Evolutionary conservation across 2,797 vertebrate genomes (phyloP).

Genomic region (Danio aesculapii): DNA sequence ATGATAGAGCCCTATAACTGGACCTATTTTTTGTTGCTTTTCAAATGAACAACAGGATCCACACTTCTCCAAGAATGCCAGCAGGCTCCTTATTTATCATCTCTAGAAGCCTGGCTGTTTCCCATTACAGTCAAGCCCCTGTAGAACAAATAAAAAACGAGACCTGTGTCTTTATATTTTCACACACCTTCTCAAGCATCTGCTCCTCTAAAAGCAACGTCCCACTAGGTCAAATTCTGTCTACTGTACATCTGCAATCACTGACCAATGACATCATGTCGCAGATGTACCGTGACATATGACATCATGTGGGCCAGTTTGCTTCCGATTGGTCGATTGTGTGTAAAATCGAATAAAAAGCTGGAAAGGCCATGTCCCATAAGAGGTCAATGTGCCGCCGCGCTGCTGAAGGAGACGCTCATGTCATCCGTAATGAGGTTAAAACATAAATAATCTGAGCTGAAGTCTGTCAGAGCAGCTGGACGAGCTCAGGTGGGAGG

Average conservation of each 20-base stretch:
- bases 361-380: constrained; percentile 47
- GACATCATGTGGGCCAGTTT: constrained; percentile 11
- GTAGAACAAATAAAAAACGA: constrained; percentile 23
- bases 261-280: constrained; percentile 19
- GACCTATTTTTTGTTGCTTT: not conserved
- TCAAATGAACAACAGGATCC: constrained; percentile 6
- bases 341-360: constrained; percentile 4
- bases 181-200: not conserved
- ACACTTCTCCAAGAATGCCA: constrained; percentile 12
- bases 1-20: no score
- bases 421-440: constrained; percentile 59
- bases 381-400: constrained; percentile 32
- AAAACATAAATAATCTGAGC: constrained; percentile 49
- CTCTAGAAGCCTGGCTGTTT: constrained; percentile 23
- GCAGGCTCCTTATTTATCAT: constrained; percentile 20
- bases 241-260: not conserved
- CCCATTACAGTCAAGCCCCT: constrained; percentile 10
- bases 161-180: constrained; percentile 9
- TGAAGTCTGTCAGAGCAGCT: constrained; percentile 36
- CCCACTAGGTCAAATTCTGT: not conserved
- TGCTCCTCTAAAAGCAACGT: not conserved
- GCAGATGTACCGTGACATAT: constrained; percentile 10
- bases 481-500: constrained; percentile 47
- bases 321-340: not conserved
- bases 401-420: constrained; percentile 40